Percentiles rank a stretch among this genome's conserved stretches.
Evolutionary conservation across 2,797 vertebrate genomes (phyloP).

Genomic region (Sebastes itinus): DNA sequence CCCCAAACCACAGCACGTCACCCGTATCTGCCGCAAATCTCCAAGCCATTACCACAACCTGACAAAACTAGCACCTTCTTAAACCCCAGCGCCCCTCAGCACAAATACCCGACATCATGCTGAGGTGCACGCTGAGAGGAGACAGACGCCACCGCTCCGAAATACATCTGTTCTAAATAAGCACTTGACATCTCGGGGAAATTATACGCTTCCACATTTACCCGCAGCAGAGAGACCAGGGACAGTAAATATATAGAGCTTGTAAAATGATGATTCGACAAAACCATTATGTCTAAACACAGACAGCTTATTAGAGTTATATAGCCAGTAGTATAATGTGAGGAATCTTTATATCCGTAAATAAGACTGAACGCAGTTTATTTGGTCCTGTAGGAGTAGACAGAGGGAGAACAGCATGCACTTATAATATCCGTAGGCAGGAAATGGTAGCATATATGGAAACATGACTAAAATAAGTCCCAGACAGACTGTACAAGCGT

Average conservation of each 20-base stretch:
- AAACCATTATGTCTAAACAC: conserved; percentile 71
- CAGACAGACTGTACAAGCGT: conserved; percentile 3
- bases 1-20: conserved; percentile 46
- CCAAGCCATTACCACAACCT: conserved; percentile 51
- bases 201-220: conserved; percentile 80
- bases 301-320: conserved; percentile 63
- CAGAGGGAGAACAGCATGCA: not conserved
- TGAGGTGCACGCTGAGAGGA: conserved; percentile 63
- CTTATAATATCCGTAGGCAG: conserved; percentile 6
- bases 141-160: conserved; percentile 71
- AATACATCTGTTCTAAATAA: conserved; percentile 83
- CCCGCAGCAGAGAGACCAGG: conserved; percentile 59
- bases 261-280: conserved; percentile 75
- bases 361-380: conserved; percentile 6
- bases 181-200: conserved; percentile 73
- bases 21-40: conserved; percentile 57
- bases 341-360: conserved; percentile 49
- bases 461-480: conserved; percentile 9
- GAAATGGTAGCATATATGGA: conserved; percentile 5
- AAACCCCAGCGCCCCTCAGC: conserved; percentile 55
- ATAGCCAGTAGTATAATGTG: conserved; percentile 28
- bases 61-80: conserved; percentile 67
- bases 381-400: conserved; percentile 22
- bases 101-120: conserved; percentile 56
- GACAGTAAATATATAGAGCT: conserved; percentile 74